Conservation (phyloP, 2,113 vertebrate genomes). For the Blennius ocellaris region DNA sequence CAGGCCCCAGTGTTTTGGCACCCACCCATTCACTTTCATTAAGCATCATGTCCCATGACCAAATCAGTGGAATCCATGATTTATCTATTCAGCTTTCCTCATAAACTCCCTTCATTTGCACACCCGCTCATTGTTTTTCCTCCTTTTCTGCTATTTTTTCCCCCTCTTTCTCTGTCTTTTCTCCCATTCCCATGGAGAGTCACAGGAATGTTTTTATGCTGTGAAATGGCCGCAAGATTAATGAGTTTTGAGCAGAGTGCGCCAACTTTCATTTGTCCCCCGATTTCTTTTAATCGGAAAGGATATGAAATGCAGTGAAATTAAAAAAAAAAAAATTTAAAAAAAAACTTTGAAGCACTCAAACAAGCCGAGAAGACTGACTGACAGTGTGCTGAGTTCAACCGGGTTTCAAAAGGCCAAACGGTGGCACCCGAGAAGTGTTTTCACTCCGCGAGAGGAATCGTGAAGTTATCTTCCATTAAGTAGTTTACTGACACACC, state of each 20-base stretch:
- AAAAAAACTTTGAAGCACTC: not conserved
- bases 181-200: slow-evolving; percentile 68
- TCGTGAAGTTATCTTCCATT: slow-evolving; percentile 43
- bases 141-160: slow-evolving; percentile 48
- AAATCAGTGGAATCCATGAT: slow-evolving; percentile 72
- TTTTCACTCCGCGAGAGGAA: slow-evolving; percentile 33
- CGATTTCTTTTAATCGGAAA: slow-evolving; percentile 58
- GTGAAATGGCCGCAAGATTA: slow-evolving; percentile 65
- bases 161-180: slow-evolving; percentile 42
- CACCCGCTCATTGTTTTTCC: slow-evolving; percentile 62
- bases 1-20: slow-evolving; percentile 61
- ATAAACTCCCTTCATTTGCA: slow-evolving; percentile 65
- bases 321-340: slow-evolving; percentile 12
- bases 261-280: slow-evolving; percentile 57
- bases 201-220: slow-evolving; percentile 75
- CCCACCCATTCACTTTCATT: slow-evolving; percentile 61
- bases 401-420: slow-evolving; percentile 44
- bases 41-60: slow-evolving; percentile 67
- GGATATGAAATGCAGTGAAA: slow-evolving; percentile 55
- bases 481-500: slow-evolving; percentile 40
- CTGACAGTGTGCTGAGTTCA: slow-evolving; percentile 34
- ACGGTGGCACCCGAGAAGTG: slow-evolving; percentile 11
- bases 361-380: slow-evolving; percentile 31
- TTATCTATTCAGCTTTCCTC: slow-evolving; percentile 63
- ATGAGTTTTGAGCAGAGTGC: slow-evolving; percentile 69